These are phyloP conservation scores for Notothenia coriiceps DNA, from an alignment of 2,113 vertebrate species.

Conservation along the genomic window DNA sequence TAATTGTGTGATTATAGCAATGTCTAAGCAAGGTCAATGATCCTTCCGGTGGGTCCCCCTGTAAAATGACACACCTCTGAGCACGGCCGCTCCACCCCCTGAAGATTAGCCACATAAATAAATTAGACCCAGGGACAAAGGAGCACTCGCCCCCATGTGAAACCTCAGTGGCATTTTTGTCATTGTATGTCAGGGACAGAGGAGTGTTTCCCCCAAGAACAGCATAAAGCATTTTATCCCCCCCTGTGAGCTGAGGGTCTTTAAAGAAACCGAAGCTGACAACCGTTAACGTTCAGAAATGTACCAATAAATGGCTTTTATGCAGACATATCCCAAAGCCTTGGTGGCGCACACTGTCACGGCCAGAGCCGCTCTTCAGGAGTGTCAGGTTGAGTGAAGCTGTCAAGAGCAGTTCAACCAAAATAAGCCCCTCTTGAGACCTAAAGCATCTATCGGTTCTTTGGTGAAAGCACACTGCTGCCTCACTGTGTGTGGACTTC, in stretches of 20 bases:
- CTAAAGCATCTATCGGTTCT: slow-evolving; percentile 12
- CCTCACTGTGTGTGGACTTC: neutral
- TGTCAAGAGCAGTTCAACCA: slow-evolving; percentile 39
- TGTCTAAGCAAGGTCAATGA: slow-evolving; percentile 76
- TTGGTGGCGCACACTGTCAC: slow-evolving; percentile 50
- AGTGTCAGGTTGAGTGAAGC: slow-evolving; percentile 69
- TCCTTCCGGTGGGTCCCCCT: slow-evolving; percentile 69
- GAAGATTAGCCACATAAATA: slow-evolving; percentile 82
- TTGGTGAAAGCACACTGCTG: slow-evolving; percentile 1
- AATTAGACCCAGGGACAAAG: slow-evolving; percentile 79
- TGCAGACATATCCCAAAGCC: slow-evolving; percentile 69
- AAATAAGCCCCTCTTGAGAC: slow-evolving; percentile 28
- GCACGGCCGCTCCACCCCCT: slow-evolving; percentile 73
- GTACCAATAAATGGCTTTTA: slow-evolving; percentile 83
- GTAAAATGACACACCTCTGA: slow-evolving; percentile 79
- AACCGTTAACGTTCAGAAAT: slow-evolving; percentile 87
- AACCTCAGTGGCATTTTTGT: slow-evolving; percentile 73
- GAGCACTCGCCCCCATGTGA: slow-evolving; percentile 59
- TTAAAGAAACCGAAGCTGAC: slow-evolving; percentile 86
- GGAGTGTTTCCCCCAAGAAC: slow-evolving; percentile 32
- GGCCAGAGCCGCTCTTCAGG: slow-evolving; percentile 36
- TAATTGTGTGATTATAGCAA: slow-evolving; percentile 66
- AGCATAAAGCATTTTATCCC: slow-evolving; percentile 73
- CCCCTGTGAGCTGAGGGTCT: slow-evolving; percentile 73
- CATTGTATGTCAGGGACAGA: slow-evolving; percentile 59